These are phyloP conservation scores for Drosophila affinis DNA, from an alignment of 2,888 invertebrate genomes.

Conservation along the genomic window DNA sequence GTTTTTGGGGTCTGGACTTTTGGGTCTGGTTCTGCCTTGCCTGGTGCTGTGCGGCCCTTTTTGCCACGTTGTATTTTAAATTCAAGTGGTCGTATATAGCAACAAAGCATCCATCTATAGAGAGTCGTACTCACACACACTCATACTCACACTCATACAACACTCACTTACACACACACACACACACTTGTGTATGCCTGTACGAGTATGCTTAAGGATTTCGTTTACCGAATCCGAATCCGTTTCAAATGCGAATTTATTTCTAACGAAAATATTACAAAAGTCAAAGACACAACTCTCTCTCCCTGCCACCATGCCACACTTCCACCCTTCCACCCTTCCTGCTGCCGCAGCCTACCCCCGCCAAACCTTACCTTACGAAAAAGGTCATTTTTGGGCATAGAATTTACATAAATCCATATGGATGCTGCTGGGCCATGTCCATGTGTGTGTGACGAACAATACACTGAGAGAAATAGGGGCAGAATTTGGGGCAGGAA, in stretches of 20 bases:
- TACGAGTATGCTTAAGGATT: conserved; percentile 74
- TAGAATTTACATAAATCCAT: conserved; percentile 83
- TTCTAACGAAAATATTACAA: conserved; percentile 81
- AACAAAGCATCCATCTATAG: conserved; percentile 42
- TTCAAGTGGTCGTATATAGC: conserved; percentile 77
- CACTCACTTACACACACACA: conserved; percentile 36
- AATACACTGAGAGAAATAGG: not conserved
- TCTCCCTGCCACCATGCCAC: no score
- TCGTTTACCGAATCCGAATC: conserved; percentile 80
- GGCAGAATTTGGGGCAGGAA: not conserved
- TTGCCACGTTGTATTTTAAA: conserved; percentile 79
- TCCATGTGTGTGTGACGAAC: conserved; percentile 34
- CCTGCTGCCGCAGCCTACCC: not conserved
- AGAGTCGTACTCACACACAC: conserved; percentile 44
- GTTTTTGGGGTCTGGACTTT: conserved; percentile 10
- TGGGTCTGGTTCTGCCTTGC: conserved; percentile 27
- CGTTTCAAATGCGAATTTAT: conserved; percentile 83
- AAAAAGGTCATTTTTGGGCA: conserved; percentile 80
- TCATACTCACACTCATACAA: conserved; percentile 28
- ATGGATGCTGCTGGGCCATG: conserved; percentile 73
- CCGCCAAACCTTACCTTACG: conserved; percentile 52
- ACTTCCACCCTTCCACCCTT: conserved; percentile 2
- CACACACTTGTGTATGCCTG: conserved; percentile 38
- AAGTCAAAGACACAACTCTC: conserved; percentile 79
- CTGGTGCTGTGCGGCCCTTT: conserved; percentile 59